Evolutionary conservation across 2,888 invertebrate genomes (phyloP), one percentile per base, ranked within the genome.

Genomic region (Pimpla rufipes): DNA sequence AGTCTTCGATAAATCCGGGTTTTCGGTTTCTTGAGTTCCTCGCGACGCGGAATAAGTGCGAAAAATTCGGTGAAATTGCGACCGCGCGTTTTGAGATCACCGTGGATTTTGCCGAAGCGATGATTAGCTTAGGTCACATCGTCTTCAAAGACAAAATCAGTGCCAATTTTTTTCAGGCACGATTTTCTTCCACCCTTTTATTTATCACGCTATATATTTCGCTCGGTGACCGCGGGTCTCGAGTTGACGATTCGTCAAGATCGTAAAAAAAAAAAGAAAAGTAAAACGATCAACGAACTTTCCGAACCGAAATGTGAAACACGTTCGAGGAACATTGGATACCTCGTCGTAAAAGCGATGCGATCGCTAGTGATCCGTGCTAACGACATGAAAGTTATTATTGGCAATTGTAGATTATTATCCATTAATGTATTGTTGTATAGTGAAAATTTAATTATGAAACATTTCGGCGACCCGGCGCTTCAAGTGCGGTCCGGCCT

Each of bases 91-190:
- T n/a, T 70, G 74, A 70, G 55, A 50, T 82, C 73, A 29, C 50
- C 52, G 11, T 67, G 35, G 71, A 67, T 21, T 67, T 78, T 74
- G 59, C n/a, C 55, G 45, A 50, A 16, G 57, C 47, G 71, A 40
- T 76, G 76, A 77, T 66, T 71, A 82, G 55, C 79, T 76, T 59
- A 79, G n/a, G 70, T 83, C 79, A 71, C 76, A 66, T 67, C 29
- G 59, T 73, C 73, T 40, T 64, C 62, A 45, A 68, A 59, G 67
- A 59, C 62, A 79, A 7, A 76, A 83, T 76, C 76, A 68, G 83
- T 80, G 83, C 83, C 80, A 83, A 80, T 83, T 80, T 68, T 62
- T 68, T 73, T 67, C 80, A 71, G 79, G 76, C 75, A 68, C 79
- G 66, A 79, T 73, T n/a, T n/a, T 40, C 50, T 77, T 64, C 42